phyloP scores from a whole-genome alignment of 2,797 vertebrate genomes.

The Cacajao melanocephalus region DNA sequence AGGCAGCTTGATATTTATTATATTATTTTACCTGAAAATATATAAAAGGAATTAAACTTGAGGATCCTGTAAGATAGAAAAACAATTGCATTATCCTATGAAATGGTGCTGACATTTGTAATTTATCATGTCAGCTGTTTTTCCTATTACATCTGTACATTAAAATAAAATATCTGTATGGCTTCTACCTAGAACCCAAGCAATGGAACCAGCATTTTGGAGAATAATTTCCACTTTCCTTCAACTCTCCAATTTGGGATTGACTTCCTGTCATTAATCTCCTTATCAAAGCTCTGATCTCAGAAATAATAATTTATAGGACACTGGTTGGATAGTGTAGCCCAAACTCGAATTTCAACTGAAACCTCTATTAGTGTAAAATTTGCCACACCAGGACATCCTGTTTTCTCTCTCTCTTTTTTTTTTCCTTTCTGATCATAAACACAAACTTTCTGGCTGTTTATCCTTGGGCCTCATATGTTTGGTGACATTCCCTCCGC shows the following conservation, averaged over 20 bases:
- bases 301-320: neutral
- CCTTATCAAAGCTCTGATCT: neutral
- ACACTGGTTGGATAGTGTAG: neutral
- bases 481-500: neutral
- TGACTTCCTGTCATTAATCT: neutral
- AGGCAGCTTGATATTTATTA: neutral
- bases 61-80: neutral
- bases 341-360: neutral
- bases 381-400: neutral
- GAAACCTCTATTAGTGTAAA: neutral
- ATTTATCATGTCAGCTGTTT: neutral
- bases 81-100: rapidly evolving
- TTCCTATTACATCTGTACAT: neutral
- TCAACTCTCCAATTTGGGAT: neutral
- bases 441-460: neutral
- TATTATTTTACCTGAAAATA: neutral
- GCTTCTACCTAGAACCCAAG: neutral
- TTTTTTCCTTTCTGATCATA: neutral
- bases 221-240: neutral
- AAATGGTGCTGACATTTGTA: neutral
- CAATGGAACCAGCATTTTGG: neutral
- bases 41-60: neutral
- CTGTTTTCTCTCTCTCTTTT: neutral
- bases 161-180: neutral
- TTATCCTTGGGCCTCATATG: rapidly evolving